Percentiles rank a stretch among this genome's conserved stretches.
Evolutionary conservation across 1,140 invertebrate genomes (phyloP).

Genomic region (Listronotus oregonensis): DNA sequence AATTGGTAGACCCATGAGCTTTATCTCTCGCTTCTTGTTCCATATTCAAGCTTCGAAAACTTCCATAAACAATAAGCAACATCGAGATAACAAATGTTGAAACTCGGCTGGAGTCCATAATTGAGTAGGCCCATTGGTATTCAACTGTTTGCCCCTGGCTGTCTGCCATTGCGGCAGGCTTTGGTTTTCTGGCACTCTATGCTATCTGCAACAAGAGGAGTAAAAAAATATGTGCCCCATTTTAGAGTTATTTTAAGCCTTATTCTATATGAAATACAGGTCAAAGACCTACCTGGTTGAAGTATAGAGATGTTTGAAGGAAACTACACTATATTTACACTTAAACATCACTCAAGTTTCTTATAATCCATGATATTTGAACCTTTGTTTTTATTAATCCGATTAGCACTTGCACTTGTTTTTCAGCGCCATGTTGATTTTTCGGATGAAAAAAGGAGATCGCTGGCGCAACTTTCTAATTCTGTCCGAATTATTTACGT

Average conservation of each 20-base stretch:
- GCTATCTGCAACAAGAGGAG: conserved; percentile 30
- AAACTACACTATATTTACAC: conserved; percentile 33
- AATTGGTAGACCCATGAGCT: conserved; percentile 61
- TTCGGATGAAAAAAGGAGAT: conserved; percentile 29
- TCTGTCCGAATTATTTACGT: conserved; percentile 21
- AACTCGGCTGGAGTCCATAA: conserved; percentile 95
- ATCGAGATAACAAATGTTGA: conserved; percentile 98
- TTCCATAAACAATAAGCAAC: conserved; percentile 95
- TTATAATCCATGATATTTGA: conserved; percentile 32
- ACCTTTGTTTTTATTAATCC: conserved; percentile 24
- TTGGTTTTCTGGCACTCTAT: conserved; percentile 27
- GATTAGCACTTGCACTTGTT: conserved; percentile 34
- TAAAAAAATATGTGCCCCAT: conserved; percentile 12
- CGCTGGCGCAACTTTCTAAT: conserved; percentile 43
- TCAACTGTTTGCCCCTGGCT: conserved; percentile 56
- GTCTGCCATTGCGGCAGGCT: conserved; percentile 43
- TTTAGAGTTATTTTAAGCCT: not conserved
- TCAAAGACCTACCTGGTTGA: conserved; percentile 33
- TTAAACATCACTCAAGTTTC: conserved; percentile 39
- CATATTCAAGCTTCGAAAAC: conserved; percentile 90
- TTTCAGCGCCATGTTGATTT: conserved; percentile 43
- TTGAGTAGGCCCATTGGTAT: conserved; percentile 86
- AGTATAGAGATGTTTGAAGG: conserved; percentile 9
- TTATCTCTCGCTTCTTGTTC: conserved; percentile 89
- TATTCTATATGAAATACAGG: conserved; percentile 22